Base-by-base conservation (phyloP, 2,888 invertebrate species). In the Calameuta filiformis region DNA sequence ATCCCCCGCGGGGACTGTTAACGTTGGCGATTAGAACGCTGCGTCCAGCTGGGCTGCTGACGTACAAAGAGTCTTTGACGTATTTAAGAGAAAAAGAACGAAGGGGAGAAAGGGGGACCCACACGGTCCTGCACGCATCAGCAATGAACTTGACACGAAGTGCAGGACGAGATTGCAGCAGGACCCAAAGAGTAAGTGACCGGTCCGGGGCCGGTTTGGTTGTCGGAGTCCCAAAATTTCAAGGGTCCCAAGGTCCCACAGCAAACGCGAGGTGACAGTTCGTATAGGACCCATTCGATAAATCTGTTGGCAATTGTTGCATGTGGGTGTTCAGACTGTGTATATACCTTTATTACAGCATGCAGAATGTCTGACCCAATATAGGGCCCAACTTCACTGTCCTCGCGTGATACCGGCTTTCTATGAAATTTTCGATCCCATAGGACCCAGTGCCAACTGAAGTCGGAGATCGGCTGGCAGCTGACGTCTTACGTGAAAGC, bases 121-220 rank as follows among this genome's bases (percentile, higher is more conserved):
- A 12, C 12, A 9, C 71, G 71, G 31, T 31, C 31, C 31, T 23
- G 71, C 4, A 33, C 31, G 84, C 83, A 56, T 56, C 23, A 83
- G 83, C 86, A 85, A 81, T 86, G 86, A 86, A 86, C 86, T 86
- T 86, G 86, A 86, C 85, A 85, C 84, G 81, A 84, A 80, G 83
- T 33, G 71, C 31, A 71, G 71, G 3, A 34, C 79, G 83, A 84
- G 79, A 85, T 83, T 79, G 77, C 83, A 35, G 81, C 77, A 15
- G 75, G 75, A 77, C 35, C 73, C 11, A 77, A 77, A 30, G 37
- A 76, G 75, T 76, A 76, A 34, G 34, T 75, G 80, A 34, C 76
- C 86, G 35, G 69, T 30, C 69, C 81, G 86, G 86, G 82, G 87
- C 87, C 77, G 75, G 35, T 31, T 69, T 34, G n/a, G 69, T 31